Evolutionary conservation across 2,797 vertebrate genomes (phyloP).

Genomic region (Bradypus variegatus): DNA sequence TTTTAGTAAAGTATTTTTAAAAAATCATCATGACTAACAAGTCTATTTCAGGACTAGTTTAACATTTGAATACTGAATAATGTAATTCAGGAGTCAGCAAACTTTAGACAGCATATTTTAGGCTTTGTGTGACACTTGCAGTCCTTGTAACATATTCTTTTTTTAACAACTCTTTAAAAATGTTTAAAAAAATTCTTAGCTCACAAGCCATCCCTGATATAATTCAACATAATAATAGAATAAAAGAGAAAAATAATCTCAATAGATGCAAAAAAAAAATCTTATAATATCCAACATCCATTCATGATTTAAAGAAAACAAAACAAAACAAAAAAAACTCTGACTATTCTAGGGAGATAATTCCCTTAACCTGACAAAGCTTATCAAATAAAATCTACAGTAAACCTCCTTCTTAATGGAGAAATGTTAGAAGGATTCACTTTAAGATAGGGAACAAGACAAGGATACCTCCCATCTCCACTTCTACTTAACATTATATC

Average conservation of each 20-base stretch:
- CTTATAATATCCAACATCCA: too few species aligned
- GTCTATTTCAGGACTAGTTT: slow-evolving; percentile 10
- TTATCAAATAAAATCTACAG: neutral
- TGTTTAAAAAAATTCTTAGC: neutral
- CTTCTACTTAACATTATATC: neutral
- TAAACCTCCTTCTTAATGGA: neutral
- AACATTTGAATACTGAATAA: neutral
- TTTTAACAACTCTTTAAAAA: slow-evolving; percentile 2
- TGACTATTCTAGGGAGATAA: neutral
- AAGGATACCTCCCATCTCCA: neutral
- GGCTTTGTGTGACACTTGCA: neutral
- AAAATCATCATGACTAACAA: neutral
- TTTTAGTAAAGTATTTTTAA: neutral
- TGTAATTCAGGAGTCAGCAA: neutral
- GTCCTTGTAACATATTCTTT: neutral
- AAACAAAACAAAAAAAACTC: neutral
- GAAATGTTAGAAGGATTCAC: neutral
- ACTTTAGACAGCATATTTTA: neutral
- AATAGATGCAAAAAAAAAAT: neutral
- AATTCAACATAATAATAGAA: slow-evolving; percentile 6
- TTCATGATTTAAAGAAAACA: neutral
- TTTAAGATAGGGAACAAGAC: neutral
- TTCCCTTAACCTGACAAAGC: neutral
- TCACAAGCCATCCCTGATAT: neutral
- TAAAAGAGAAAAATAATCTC: neutral